Percentiles rank a stretch among this genome's conserved stretches.
Conservation (phyloP, 2,113 vertebrate species). For the Phoenicopterus ruber region DNA sequence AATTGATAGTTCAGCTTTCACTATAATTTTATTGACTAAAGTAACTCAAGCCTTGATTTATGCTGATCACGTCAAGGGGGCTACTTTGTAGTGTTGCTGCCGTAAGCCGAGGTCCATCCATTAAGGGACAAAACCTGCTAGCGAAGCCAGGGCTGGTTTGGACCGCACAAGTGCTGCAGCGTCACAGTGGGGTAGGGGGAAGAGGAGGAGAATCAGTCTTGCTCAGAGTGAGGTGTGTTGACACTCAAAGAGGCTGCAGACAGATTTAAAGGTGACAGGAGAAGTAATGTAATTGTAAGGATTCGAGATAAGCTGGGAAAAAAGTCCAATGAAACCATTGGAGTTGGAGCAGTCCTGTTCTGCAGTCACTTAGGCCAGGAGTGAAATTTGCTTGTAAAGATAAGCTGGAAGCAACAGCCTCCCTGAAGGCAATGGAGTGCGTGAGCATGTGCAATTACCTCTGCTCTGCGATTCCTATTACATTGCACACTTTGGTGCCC, state of each 20-base stretch:
- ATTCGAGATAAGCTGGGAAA: background rate
- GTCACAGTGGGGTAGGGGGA: background rate
- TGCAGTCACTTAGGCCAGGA: background rate
- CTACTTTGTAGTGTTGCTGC: background rate
- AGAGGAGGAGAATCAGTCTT: background rate
- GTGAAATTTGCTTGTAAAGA: background rate
- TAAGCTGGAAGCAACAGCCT: background rate
- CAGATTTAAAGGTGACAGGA: background rate
- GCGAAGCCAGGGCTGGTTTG: background rate
- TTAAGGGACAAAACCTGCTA: background rate
- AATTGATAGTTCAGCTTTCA: background rate
- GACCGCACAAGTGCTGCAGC: background rate
- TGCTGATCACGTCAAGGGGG: background rate
- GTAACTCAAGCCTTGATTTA: background rate
- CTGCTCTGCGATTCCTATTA: background rate
- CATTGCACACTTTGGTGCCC: fast-evolving
- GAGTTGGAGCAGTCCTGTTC: background rate
- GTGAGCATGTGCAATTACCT: background rate
- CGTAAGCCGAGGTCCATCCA: background rate
- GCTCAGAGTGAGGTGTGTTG: background rate
- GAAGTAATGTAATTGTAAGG: background rate
- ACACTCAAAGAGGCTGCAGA: background rate
- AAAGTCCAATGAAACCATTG: background rate
- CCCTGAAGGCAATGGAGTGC: background rate
- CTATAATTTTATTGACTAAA: background rate